Evolutionary conservation across 2,888 invertebrate genomes (phyloP), one percentile per base, ranked within the genome.

Genomic region (Odontocerum albicorne): DNA sequence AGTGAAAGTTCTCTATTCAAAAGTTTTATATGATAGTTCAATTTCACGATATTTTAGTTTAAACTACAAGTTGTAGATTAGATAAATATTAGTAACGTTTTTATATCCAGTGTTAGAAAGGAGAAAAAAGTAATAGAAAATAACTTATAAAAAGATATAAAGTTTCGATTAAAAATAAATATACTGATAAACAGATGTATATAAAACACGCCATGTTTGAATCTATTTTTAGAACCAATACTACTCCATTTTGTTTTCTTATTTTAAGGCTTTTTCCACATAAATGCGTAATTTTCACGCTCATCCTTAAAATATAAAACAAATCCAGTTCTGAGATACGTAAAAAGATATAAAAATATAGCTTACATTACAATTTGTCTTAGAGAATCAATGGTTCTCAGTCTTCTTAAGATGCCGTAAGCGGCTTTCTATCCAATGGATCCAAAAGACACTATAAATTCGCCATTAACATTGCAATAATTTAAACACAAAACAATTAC

Each of bases 171-270:
- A 15, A 36, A 33, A 46, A 36, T 46, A 39, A 49, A 49, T 49
- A 49, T 27, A 49, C 49, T 20, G n/a, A 20, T 40, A 6, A 40
- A 27, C 22, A 40, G 31, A 38, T 16, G 27, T 39, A 36, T 38
- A 49, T 35, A 42, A 45, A 20, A 31, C 40, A 42, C 51, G 42
- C 53, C 16, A 8, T 49, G 49, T 31, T 49, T 20, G 21, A 17
- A n/a, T 43, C 55, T 55, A 55, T 55, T 55, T 55, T 43, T 55
- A 55, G 55, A 43, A 43, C 32, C 31, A 19, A 49, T 17, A 32
- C 42, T 39, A 55, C 55, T 47, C 55, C 49, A 55, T 55, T 49
- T 49, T 49, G 49, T 55, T 43, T 47, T 44, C 44, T 16, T 44
- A 33, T 43, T 43, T 43, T 17, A 7, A 39, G 17, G 17, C 15